phyloP scores from a whole-genome alignment of 2,113 vertebrate species.

The Nesogale talazaci region DNA sequence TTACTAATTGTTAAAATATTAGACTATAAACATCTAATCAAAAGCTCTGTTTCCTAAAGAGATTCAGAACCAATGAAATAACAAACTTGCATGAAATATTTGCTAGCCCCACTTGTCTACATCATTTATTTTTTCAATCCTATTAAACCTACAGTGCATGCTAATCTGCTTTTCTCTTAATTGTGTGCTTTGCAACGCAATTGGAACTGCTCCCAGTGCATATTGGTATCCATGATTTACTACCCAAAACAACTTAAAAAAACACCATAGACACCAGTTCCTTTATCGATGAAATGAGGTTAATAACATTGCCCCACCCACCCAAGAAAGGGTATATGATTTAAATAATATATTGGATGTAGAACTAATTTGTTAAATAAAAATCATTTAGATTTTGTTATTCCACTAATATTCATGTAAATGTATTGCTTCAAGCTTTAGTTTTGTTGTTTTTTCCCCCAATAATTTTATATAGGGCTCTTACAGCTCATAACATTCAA shows the following conservation, averaged over 20 bases:
- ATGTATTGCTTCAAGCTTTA: neutral
- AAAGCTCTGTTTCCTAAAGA: neutral
- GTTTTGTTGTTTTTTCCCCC: neutral
- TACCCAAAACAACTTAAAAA: conserved; percentile 43
- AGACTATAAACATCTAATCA: conserved; percentile 34
- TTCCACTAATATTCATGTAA: neutral
- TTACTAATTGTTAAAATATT: conserved; percentile 43
- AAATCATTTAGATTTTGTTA: conserved; percentile 15
- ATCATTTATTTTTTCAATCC: neutral
- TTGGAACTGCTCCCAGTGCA: neutral
- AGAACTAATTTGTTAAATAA: conserved; percentile 49
- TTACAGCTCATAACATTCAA: too few species aligned
- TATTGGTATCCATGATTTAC: neutral
- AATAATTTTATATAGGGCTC: too few species aligned
- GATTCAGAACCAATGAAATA: neutral
- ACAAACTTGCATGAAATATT: neutral
- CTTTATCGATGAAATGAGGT: conserved; percentile 23
- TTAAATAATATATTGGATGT: conserved; percentile 11
- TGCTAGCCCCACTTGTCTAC: neutral
- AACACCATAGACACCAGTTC: neutral
- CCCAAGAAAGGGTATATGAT: neutral
- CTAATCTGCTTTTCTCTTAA: conserved; percentile 17
- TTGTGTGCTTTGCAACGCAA: neutral
- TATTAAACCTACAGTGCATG: neutral
- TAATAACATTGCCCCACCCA: neutral